Evolutionary conservation across 2,888 invertebrate species (phyloP), one percentile per base, ranked within the genome.

Genomic region (Liposcelis brunnea): DNA sequence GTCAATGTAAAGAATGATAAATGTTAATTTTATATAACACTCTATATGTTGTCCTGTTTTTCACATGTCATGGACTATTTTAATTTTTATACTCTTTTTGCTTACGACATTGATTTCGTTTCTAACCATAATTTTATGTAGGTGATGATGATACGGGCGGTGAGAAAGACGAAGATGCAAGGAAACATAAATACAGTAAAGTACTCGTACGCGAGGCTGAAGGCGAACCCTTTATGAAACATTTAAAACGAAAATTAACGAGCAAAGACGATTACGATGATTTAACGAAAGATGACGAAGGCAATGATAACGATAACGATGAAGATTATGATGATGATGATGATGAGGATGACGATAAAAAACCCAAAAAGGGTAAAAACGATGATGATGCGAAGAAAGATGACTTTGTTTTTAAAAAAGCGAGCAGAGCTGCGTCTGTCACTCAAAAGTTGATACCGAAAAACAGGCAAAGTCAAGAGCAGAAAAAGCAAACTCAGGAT

Each of bases 361-460:
- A 69, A 1, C 62, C 70, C 45, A 65, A 69, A 49, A 65, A 67
- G 46, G 63, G 70, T 50, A 69, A 72, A 3, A 66, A 72, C 31
- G 65, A 71, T 14, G 66, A 68, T 50, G 66, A 65, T 35, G 57
- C 66, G 7, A 58, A 65, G 40, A 59, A 63, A 43, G 61, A 66
- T 18, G 54, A 54, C 52, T 53, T 56, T 56, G 52, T 56, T 55
- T 43, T 7, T 43, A 21, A 49, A 48, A 46, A 48, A 35, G 32
- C 19, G 37, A 35, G 26, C 26, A 26, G 15, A 45, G 18, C 31
- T 10, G 15, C 18, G 14, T 8, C 7, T 38, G 12, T 40, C 12
- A 16, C n/a, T n/a, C 12, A 21, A 43, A 48, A 51, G 53, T 50
- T 52, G 40, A 51, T 42, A 44, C 42, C 44, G 45, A 44, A 43